Percentiles rank a stretch among this genome's conserved stretches.
Conservation (phyloP, 2,113 vertebrate genomes). For the Oryzias woworae region DNA sequence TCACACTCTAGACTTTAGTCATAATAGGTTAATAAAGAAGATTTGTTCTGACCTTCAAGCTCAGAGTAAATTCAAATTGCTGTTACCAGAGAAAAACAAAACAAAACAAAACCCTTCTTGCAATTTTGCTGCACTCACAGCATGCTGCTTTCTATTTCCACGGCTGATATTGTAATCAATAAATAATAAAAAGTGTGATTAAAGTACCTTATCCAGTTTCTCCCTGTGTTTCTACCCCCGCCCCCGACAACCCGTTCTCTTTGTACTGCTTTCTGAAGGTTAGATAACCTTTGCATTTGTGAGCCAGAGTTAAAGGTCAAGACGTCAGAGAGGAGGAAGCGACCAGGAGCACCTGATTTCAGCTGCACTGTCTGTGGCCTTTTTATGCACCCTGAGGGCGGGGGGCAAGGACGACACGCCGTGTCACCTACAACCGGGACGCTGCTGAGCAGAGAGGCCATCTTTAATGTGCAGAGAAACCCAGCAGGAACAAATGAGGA, state of each 20-base stretch:
- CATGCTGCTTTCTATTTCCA: not conserved
- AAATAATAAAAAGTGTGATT: slow-evolving; percentile 25
- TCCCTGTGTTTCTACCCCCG: slow-evolving; percentile 1
- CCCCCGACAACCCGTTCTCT: slow-evolving; percentile 26
- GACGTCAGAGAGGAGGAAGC: slow-evolving; percentile 32
- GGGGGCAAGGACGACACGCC: slow-evolving; percentile 30
- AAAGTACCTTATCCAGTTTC: slow-evolving; percentile 23
- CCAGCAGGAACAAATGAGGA: slow-evolving; percentile 15
- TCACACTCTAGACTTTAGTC: too few species aligned
- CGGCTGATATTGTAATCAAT: slow-evolving; percentile 23
- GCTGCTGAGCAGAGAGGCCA: slow-evolving; percentile 39
- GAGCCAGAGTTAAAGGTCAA: slow-evolving; percentile 64
- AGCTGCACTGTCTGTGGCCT: slow-evolving; percentile 51
- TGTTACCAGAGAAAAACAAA: too few species aligned
- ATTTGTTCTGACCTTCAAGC: too few species aligned
- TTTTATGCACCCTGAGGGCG: slow-evolving; percentile 37
- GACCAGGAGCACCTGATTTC: slow-evolving; percentile 49
- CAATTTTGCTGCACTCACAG: slow-evolving; percentile 19
- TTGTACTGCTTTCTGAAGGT: slow-evolving; percentile 80
- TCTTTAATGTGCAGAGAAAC: slow-evolving; percentile 16
- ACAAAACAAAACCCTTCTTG: not conserved
- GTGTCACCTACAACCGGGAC: slow-evolving; percentile 36
- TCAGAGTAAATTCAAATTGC: too few species aligned
- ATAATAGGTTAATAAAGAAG: too few species aligned
- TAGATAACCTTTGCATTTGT: slow-evolving; percentile 77